Percentiles rank a stretch among this genome's conserved stretches.
phyloP scores from a whole-genome alignment of 2,888 invertebrate species.

The Orthosia incerta region DNA sequence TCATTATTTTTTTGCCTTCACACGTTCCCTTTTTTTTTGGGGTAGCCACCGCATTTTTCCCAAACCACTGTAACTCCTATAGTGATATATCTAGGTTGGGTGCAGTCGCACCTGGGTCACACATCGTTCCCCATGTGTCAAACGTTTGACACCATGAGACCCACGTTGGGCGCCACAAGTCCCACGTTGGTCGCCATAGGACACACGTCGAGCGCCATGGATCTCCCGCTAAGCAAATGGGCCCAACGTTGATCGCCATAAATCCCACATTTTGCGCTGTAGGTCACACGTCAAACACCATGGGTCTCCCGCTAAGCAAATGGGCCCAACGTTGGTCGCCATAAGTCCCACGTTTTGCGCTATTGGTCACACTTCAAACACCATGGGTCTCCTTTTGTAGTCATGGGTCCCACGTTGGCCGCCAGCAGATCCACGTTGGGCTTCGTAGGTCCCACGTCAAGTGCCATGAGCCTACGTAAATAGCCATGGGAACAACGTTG shows the following conservation, averaged over 20 bases:
- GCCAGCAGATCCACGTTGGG: too few relatives aligned
- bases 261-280: too few relatives aligned
- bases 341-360: neutral
- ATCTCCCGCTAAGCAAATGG: neutral
- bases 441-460: neutral
- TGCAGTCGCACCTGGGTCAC: too few relatives aligned
- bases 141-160: neutral
- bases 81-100: too few relatives aligned
- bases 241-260: too few relatives aligned
- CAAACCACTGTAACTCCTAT: too few relatives aligned
- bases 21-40: too few relatives aligned
- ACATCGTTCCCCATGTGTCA: too few relatives aligned
- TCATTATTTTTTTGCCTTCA: neutral
- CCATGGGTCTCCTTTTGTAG: too few relatives aligned
- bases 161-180: neutral
- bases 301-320: neutral
- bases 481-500: too few relatives aligned
- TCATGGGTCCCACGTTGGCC: neutral
- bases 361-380: neutral
- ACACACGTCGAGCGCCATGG: too few relatives aligned
- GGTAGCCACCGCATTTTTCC: too few relatives aligned
- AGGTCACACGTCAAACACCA: neutral
- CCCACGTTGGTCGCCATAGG: neutral
- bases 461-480: neutral
- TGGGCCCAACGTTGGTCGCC: neutral